These are phyloP conservation scores for Stenurella melanura DNA, from an alignment of 2,888 invertebrate species.

Conservation along the genomic window DNA sequence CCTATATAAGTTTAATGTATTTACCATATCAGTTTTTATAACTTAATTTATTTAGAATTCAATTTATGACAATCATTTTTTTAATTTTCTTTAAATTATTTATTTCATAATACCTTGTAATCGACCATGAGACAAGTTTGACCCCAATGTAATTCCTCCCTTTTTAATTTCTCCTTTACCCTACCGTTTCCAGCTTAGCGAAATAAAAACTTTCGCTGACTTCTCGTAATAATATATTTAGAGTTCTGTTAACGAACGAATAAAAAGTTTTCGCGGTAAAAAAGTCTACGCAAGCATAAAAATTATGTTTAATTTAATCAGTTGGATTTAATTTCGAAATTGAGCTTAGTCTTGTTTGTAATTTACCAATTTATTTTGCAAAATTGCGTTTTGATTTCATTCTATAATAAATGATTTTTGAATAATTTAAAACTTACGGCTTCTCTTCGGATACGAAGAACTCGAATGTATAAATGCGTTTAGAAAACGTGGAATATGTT, in stretches of 20 bases:
- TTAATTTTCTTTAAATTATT: too few relatives aligned
- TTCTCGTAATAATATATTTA: conserved; percentile 28
- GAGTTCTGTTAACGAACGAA: conserved; percentile 23
- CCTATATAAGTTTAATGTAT: too few relatives aligned
- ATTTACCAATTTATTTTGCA: conserved; percentile 1
- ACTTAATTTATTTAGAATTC: too few relatives aligned
- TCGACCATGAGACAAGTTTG: not conserved
- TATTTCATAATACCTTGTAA: not conserved
- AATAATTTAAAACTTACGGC: not conserved
- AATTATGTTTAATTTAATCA: conserved; percentile 32
- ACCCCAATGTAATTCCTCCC: not conserved
- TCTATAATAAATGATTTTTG: not conserved
- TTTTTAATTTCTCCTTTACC: conserved; percentile 4
- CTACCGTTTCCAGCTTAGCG: conserved; percentile 10
- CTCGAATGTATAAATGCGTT: not conserved
- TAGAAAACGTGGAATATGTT: not conserved
- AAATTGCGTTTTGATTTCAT: not conserved
- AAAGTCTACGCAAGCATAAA: conserved; percentile 22
- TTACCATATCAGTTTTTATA: too few relatives aligned
- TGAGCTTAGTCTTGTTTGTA: conserved; percentile 3
- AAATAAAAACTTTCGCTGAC: conserved; percentile 11
- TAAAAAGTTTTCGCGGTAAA: conserved; percentile 19
- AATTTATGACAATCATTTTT: too few relatives aligned
- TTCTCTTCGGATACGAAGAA: not conserved
- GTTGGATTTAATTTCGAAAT: not conserved